Evolutionary conservation across 2,888 invertebrate genomes (phyloP).

Genomic region (Philhelius pedissequus): DNA sequence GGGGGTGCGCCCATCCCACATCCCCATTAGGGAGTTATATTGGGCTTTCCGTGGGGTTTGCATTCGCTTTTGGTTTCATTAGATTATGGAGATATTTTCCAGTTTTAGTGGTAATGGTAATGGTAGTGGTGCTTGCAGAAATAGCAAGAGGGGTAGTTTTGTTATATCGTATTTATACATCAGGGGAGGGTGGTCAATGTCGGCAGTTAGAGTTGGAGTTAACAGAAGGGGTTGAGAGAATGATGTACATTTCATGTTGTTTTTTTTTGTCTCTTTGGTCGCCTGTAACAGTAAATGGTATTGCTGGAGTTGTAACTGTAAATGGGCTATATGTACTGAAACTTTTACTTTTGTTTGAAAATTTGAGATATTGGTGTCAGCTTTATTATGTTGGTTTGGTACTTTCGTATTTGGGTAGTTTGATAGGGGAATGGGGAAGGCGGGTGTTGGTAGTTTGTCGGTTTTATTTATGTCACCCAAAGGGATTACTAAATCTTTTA

Average conservation of each 20-base stretch:
- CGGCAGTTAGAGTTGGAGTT: background rate
- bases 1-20: slow-evolving; percentile 25
- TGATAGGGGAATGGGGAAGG: background rate
- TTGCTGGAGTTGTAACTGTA: slow-evolving; percentile 16
- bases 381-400: background rate
- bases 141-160: slow-evolving; percentile 52
- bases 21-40: background rate
- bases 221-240: slow-evolving; percentile 14
- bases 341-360: slow-evolving; percentile 63
- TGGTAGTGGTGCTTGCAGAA: slow-evolving; percentile 12
- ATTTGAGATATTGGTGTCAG: slow-evolving; percentile 40
- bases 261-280: background rate
- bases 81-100: slow-evolving; percentile 24
- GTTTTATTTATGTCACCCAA: slow-evolving; percentile 15
- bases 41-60: slow-evolving; percentile 23
- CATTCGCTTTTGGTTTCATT: slow-evolving; percentile 66
- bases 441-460: background rate
- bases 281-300: slow-evolving; percentile 19
- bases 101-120: background rate
- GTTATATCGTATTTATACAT: slow-evolving; percentile 52
- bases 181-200: slow-evolving; percentile 30
- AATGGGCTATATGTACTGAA: slow-evolving; percentile 42
- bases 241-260: background rate
- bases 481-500: background rate
- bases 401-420: too few species aligned